Evolutionary conservation across 2,888 invertebrate genomes (phyloP).

Genomic region (Euclidia mi): DNA sequence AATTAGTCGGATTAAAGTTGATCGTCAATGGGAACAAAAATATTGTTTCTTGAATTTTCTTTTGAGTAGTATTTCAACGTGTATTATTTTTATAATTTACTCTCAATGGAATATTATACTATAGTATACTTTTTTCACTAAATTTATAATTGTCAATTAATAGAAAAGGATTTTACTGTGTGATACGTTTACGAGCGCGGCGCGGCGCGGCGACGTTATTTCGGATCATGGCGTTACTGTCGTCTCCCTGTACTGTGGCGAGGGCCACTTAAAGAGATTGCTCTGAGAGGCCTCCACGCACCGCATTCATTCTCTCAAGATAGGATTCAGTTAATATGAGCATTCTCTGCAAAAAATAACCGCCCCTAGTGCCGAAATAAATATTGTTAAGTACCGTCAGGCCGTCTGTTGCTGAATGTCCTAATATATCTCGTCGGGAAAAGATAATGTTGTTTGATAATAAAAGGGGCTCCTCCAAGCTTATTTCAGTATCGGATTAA

Average conservation of each 20-base stretch:
- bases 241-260: constrained; percentile 38
- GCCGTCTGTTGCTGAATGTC: constrained; percentile 56
- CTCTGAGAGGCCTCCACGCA: constrained; percentile 71
- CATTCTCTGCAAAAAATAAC: constrained; percentile 74
- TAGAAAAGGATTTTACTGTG: not conserved
- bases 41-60: too few species aligned
- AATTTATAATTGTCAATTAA: too few species aligned
- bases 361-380: constrained; percentile 77
- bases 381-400: constrained; percentile 72
- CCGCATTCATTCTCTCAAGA: constrained; percentile 71
- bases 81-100: too few species aligned
- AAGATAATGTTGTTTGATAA: constrained; percentile 51
- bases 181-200: constrained; percentile 1
- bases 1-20: too few species aligned
- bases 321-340: constrained; percentile 80
- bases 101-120: too few species aligned
- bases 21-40: too few species aligned
- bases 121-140: too few species aligned
- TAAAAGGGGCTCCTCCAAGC: constrained; percentile 26
- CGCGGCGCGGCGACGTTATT: constrained; percentile 23
- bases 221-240: constrained; percentile 24
- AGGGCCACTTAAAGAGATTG: constrained; percentile 85
- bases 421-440: constrained; percentile 45
- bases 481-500: constrained; percentile 22
- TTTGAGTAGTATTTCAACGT: too few species aligned